A percentile compares a stretch with the other conserved stretches of the same genome.
These are phyloP conservation scores for Pararge aegeria DNA, from an alignment of 1,140 invertebrate species.

Conservation along the genomic window DNA sequence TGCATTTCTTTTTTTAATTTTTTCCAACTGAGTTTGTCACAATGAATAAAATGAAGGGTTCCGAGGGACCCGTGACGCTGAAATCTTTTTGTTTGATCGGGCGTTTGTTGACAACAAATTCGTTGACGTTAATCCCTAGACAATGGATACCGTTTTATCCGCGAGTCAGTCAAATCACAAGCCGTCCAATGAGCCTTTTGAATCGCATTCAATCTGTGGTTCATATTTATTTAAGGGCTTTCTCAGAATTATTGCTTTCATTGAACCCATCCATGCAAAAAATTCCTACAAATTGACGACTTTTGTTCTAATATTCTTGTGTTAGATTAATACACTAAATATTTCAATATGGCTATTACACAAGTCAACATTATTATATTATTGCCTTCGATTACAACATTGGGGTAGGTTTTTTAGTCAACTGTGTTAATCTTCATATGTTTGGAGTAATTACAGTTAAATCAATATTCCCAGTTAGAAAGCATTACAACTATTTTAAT, in stretches of 20 bases:
- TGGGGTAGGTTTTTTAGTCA: no score
- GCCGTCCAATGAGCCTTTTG: conserved; percentile 42
- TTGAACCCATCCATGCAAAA: conserved; percentile 18
- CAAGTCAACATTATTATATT: no score
- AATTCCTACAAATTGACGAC: conserved; percentile 17
- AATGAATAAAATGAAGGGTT: conserved; percentile 11
- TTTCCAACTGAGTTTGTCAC: conserved; percentile 8
- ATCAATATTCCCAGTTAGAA: no score
- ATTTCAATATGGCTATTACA: background rate
- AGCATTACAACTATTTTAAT: no score
- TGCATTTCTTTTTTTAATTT: conserved; percentile 2
- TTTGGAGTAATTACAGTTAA: no score
- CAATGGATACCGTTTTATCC: conserved; percentile 68
- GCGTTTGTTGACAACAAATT: conserved; percentile 75
- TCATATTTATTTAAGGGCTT: conserved; percentile 68
- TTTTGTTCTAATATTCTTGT: conserved; percentile 7
- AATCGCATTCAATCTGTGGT: conserved; percentile 52
- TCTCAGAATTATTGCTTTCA: conserved; percentile 48
- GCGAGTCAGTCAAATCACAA: conserved; percentile 49
- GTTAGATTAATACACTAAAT: background rate
- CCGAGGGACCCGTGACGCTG: conserved; percentile 42
- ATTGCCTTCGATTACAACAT: no score
- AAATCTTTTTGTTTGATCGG: conserved; percentile 74
- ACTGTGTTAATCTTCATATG: no score
- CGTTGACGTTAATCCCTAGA: conserved; percentile 75